A percentile compares a stretch with the other conserved stretches of the same genome.
phyloP scores from a whole-genome alignment of 2,113 vertebrate genomes.

The Chinchilla lanigera region DNA sequence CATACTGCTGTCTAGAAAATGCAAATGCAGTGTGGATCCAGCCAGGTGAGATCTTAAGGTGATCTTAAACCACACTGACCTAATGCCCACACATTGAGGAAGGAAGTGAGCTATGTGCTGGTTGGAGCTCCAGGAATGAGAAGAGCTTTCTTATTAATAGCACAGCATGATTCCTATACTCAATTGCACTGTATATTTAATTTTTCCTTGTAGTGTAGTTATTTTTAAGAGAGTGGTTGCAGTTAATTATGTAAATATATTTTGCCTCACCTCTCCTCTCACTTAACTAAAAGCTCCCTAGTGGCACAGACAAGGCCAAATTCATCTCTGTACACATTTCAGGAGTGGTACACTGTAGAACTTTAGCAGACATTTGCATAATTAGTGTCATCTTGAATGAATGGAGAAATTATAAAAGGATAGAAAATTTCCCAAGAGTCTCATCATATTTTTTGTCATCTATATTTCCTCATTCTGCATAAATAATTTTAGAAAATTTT shows the following conservation, averaged over 20 bases:
- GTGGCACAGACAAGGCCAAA: not conserved
- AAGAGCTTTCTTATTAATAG: conserved; percentile 59
- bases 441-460: conserved; percentile 38
- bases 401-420: conserved; percentile 61
- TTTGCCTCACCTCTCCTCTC: not conserved
- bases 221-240: not conserved
- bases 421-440: conserved; percentile 31
- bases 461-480: not conserved
- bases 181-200: conserved; percentile 51
- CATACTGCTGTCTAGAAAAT: not conserved
- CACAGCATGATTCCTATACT: conserved; percentile 1
- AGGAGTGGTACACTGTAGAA: not conserved
- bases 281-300: conserved; percentile 48
- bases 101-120: not conserved
- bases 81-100: not conserved
- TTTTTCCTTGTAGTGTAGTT: conserved; percentile 49
- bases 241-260: conserved; percentile 71
- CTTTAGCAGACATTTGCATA: conserved; percentile 34
- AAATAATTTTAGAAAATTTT: conserved; percentile 42
- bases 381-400: conserved; percentile 16
- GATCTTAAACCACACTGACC: not conserved
- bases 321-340: not conserved
- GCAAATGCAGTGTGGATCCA: not conserved
- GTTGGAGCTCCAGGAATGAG: conserved; percentile 17
- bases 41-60: not conserved